Conservation (phyloP, 2,113 vertebrate genomes). For the Barnardius zonarius region DNA sequence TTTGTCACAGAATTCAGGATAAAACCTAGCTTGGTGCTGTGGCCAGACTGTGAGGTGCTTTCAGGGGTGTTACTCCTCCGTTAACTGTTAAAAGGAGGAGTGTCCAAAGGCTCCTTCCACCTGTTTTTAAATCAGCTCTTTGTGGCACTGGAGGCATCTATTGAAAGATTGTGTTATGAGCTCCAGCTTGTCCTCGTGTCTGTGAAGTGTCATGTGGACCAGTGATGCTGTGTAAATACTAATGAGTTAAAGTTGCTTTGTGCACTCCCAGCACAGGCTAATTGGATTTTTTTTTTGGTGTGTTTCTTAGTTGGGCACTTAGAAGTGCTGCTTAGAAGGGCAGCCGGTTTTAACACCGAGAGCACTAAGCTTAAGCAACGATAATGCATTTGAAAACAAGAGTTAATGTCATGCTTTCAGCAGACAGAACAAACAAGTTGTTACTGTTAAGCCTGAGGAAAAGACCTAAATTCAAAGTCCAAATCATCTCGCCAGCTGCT, state of each 20-base stretch:
- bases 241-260: constrained; percentile 38
- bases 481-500: background rate
- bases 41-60: background rate
- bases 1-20: background rate
- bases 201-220: background rate
- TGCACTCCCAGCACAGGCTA: background rate
- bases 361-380: constrained; percentile 5
- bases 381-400: constrained; percentile 3
- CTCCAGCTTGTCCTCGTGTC: background rate
- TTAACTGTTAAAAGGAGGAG: background rate
- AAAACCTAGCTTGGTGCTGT: background rate
- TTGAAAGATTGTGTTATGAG: constrained; percentile 14
- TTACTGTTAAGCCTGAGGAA: constrained; percentile 41
- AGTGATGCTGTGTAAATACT: constrained; percentile 24
- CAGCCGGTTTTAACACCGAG: background rate
- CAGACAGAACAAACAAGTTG: constrained; percentile 40
- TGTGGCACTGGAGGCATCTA: background rate
- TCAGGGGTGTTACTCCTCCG: background rate
- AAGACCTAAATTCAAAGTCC: constrained; percentile 50
- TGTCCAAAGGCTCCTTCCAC: background rate
- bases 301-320: background rate
- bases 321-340: background rate
- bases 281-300: background rate
- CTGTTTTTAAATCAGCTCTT: constrained; percentile 39
- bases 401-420: constrained; percentile 19